A percentile compares a stretch with the other conserved stretches of the same genome.
phyloP scores from a whole-genome alignment of 2,888 invertebrate species.

The Drosophila tanythrix region DNA sequence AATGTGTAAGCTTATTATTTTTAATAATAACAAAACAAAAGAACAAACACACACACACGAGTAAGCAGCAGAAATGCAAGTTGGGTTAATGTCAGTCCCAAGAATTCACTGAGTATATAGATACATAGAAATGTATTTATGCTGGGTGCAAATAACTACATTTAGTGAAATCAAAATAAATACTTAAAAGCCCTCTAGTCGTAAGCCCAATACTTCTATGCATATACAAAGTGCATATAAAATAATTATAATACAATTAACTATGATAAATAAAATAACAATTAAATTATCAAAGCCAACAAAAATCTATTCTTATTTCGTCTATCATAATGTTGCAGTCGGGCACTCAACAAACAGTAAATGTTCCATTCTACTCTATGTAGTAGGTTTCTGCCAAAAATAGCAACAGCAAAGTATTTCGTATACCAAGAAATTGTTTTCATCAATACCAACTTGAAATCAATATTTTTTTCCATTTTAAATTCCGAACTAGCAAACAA shows the following conservation, averaged over 20 bases:
- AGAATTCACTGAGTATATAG: conserved; percentile 18
- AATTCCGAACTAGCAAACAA: conserved; percentile 38
- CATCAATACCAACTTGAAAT: conserved; percentile 62
- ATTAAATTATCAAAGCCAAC: conserved; percentile 63
- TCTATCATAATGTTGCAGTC: too few relatives aligned
- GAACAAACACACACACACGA: neutral
- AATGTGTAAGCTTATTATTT: conserved; percentile 54
- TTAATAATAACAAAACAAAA: conserved; percentile 21
- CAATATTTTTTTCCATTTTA: conserved; percentile 69
- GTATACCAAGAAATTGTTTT: conserved; percentile 41
- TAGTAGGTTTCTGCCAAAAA: neutral
- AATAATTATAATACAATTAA: conserved; percentile 38
- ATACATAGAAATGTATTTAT: conserved; percentile 11
- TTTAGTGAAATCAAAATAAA: conserved; percentile 71
- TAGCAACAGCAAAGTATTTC: neutral
- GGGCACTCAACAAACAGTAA: neutral
- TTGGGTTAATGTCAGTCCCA: conserved; percentile 29
- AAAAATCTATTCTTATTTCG: conserved; percentile 13
- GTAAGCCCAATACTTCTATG: conserved; percentile 57
- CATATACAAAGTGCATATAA: conserved; percentile 41
- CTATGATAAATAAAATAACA: conserved; percentile 63
- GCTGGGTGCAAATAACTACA: conserved; percentile 46
- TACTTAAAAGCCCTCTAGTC: conserved; percentile 70
- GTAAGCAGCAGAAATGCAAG: conserved; percentile 4
- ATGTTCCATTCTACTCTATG: neutral